Evolutionary conservation across 2,797 vertebrate genomes (phyloP).

Genomic region (Leptoclinus maculatus): DNA sequence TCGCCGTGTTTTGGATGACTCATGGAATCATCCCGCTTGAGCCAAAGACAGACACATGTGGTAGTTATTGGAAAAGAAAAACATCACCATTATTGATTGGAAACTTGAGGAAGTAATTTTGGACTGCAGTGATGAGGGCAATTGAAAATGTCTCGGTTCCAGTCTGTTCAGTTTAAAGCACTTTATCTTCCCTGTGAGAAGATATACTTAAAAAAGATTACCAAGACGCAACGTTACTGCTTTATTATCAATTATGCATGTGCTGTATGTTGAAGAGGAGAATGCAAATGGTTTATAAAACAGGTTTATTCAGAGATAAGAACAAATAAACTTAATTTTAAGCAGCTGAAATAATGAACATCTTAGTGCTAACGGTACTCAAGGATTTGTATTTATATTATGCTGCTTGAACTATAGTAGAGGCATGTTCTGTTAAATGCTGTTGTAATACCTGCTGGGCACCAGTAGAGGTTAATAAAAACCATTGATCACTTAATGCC

Average conservation of each 20-base stretch:
- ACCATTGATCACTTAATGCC: conserved; percentile 1
- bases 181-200: background rate
- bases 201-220: background rate
- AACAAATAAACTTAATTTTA: background rate
- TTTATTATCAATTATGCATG: background rate
- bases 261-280: background rate
- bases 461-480: conserved; percentile 40
- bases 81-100: background rate
- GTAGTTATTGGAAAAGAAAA: background rate
- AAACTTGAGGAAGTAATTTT: conserved; percentile 7
- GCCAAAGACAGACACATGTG: background rate
- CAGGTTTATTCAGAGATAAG: background rate
- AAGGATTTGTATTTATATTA: background rate
- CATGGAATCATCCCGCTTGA: background rate
- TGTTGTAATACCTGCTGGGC: conserved; percentile 14
- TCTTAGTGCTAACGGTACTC: background rate
- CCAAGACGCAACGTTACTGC: background rate
- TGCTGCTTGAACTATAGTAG: background rate
- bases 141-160: background rate
- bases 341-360: background rate
- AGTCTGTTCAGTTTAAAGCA: background rate
- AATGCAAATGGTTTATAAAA: background rate
- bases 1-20: conserved; percentile 13
- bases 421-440: background rate
- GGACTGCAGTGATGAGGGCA: background rate